Conservation (phyloP, 2,113 vertebrate genomes). For the Brachypodius melanocephalos region DNA sequence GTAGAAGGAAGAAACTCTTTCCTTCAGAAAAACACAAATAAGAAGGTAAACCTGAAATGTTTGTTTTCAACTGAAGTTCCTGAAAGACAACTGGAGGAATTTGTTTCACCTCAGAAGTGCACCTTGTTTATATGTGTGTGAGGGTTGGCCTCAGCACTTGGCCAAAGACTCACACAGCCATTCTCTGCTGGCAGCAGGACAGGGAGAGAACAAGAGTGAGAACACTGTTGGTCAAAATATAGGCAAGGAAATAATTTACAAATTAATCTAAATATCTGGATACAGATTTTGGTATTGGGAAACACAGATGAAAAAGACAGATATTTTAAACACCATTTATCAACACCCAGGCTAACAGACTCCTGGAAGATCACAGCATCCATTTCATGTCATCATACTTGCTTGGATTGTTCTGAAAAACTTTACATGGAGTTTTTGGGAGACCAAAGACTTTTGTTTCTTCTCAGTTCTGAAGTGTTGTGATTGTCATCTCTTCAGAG, state of each 20-base stretch:
- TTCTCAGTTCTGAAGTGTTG: not conserved
- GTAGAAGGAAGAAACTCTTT: not conserved
- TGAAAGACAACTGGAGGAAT: not conserved
- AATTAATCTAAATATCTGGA: not conserved
- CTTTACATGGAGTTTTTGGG: not conserved
- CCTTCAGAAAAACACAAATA: not conserved
- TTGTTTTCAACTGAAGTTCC: not conserved
- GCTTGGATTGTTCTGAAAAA: not conserved
- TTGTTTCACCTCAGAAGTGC: not conserved
- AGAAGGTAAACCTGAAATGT: not conserved
- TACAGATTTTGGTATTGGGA: not conserved
- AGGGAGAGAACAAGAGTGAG: not conserved
- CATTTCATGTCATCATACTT: not conserved
- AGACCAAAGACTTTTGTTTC: not conserved
- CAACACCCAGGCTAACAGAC: not conserved
- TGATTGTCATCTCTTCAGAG: not conserved
- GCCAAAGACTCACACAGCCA: not conserved
- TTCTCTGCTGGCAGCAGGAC: rapidly evolving
- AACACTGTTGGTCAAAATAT: not conserved
- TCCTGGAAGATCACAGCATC: not conserved
- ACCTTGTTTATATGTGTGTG: not conserved
- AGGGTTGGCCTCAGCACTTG: not conserved
- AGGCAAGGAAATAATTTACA: not conserved
- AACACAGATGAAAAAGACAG: not conserved
- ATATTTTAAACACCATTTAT: not conserved